Evolutionary conservation across 2,797 vertebrate genomes (phyloP).

Genomic region (Pseudomugil tenellus): DNA sequence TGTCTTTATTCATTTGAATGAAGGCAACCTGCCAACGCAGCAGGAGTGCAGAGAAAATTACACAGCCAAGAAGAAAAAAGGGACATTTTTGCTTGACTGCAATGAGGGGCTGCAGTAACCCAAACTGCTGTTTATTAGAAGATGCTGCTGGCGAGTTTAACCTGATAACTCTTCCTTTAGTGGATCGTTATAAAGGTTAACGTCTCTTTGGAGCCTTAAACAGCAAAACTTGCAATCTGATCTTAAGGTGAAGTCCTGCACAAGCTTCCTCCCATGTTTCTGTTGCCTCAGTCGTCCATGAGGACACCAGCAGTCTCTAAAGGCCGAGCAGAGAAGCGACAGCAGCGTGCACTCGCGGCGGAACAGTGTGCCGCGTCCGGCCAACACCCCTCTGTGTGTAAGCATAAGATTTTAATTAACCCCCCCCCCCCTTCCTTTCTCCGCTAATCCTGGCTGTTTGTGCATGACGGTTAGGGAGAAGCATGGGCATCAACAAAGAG

Average conservation of each 20-base stretch:
- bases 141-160: too few species aligned
- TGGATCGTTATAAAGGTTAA: not conserved
- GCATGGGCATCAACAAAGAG: conserved; percentile 13
- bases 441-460: conserved; percentile 32
- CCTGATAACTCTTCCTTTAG: too few species aligned
- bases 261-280: not conserved
- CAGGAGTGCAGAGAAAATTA: conserved; percentile 1
- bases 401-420: conserved; percentile 49
- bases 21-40: conserved; percentile 16
- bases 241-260: not conserved
- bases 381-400: conserved; percentile 28
- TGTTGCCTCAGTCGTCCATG: not conserved
- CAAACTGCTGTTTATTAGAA: not conserved
- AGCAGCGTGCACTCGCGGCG: conserved; percentile 4
- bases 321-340: conserved; percentile 26
- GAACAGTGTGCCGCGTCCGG: not conserved
- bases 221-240: not conserved
- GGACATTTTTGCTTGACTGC: not conserved
- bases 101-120: not conserved
- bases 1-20: conserved; percentile 6
- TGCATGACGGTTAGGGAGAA: conserved; percentile 35
- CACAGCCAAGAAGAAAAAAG: not conserved
- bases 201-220: conserved; percentile 3
- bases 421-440: not conserved
- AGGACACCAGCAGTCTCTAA: conserved; percentile 40